These are phyloP conservation scores for Paracanthobrama guichenoti DNA, from an alignment of 2,113 vertebrate genomes.

Conservation along the genomic window DNA sequence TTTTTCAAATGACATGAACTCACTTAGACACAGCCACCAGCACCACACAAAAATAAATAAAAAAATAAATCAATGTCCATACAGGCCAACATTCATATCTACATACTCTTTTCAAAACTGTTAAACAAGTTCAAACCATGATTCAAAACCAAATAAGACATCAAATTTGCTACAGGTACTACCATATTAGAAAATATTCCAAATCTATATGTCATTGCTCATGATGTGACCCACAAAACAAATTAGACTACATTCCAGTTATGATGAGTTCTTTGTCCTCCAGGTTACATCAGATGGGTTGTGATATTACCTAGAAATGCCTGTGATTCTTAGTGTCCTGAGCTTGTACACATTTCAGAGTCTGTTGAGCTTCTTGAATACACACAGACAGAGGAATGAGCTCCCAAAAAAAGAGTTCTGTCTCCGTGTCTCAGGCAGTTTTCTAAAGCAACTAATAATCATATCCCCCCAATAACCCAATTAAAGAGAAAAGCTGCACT, in stretches of 20 bases:
- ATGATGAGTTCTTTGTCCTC: neutral
- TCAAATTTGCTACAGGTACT: too few relatives aligned
- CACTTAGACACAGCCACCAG: too few relatives aligned
- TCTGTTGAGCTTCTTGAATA: neutral
- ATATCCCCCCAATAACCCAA: slow-evolving; percentile 23
- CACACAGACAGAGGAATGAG: neutral
- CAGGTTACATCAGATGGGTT: neutral
- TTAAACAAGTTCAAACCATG: too few relatives aligned
- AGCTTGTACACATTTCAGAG: neutral
- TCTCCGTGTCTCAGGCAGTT: neutral
- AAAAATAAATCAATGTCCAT: too few relatives aligned
- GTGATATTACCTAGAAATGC: neutral
- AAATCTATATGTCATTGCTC: neutral
- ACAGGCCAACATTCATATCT: too few relatives aligned
- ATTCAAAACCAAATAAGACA: too few relatives aligned
- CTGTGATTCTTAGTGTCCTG: neutral
- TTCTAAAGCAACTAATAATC: slow-evolving; percentile 41
- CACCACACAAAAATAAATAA: too few relatives aligned
- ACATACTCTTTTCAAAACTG: too few relatives aligned
- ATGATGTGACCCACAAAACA: neutral
- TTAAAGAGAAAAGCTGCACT: slow-evolving; percentile 60
- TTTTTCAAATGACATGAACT: too few relatives aligned
- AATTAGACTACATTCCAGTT: neutral
- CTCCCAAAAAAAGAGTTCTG: neutral
- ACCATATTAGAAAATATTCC: too few relatives aligned